A percentile compares a stretch with the other conserved stretches of the same genome.
These are phyloP conservation scores for Tipula vernalis DNA, from an alignment of 2,888 invertebrate genomes.

Conservation along the genomic window DNA sequence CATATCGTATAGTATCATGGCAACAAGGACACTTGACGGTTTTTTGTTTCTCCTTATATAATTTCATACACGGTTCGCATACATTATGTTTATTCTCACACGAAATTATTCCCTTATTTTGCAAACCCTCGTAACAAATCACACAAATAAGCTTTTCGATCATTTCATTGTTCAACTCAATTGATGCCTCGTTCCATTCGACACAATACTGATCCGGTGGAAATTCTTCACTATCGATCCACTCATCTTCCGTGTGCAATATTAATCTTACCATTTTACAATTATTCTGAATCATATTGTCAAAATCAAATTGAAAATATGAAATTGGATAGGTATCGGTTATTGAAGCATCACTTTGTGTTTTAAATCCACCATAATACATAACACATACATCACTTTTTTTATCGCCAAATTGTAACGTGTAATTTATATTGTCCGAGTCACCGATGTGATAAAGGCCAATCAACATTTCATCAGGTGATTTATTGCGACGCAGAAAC, in stretches of 20 bases:
- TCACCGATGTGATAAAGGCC: background rate
- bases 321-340: background rate
- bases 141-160: background rate
- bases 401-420: background rate
- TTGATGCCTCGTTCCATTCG: background rate
- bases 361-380: background rate
- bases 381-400: background rate
- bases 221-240: background rate
- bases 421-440: background rate
- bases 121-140: background rate
- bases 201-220: background rate
- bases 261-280: background rate
- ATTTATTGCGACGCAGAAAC: background rate
- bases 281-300: background rate
- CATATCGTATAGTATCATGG: background rate
- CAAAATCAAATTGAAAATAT: background rate
- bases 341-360: background rate
- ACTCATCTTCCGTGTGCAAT: background rate
- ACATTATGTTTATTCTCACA: background rate
- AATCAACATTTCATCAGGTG: background rate
- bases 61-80: background rate
- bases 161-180: background rate
- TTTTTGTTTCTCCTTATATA: background rate
- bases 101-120: background rate
- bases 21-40: background rate